Evolutionary conservation across 2,888 invertebrate genomes (phyloP), one percentile per base, ranked within the genome.

Genomic region (Dysmachus trigonus): DNA sequence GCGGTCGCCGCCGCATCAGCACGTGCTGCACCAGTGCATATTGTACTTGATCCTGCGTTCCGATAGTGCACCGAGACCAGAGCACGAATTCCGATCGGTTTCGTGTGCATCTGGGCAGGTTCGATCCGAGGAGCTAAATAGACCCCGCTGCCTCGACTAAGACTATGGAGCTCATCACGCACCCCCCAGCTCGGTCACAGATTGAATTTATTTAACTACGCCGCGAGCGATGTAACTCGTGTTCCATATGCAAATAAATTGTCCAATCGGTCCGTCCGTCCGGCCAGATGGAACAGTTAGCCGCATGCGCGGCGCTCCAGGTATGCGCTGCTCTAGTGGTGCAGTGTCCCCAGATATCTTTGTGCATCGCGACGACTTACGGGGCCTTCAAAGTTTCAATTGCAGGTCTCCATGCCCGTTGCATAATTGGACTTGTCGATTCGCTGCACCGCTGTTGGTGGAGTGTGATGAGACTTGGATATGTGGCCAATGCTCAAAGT

Each of bases 1-100:
- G n/a, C n/a, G 38, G 2, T 38, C 38, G 27, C 10, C 62, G 22
- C 22, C 62, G 41, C 41, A 79, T 71, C 38, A 86, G 81, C 86
- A 87, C 87, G 87, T 82, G 87, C 85, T 62, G n/a, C 47, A 51
- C 79, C 53, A 77, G 81, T 87, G 87, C 85, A 87, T 87, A 87
- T 87, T 87, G 87, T 85, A 87, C 87, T 87, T 85, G 87, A 87
- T 87, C 81, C 83, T 82, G 35, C 41, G 53, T 72, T 72, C 85
- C 76, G 87, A 87, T 87, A 85, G 30, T 27, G 10, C 83, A 27
- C 41, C 73, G 33, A 8, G 31, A 8, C 53, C 79, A 15, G 27
- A 38, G 7, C 22, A 73, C 73, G 73, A 31, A 73, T 22, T n/a
- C 22, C 10, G 35, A 35, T 76, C 22, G 62, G 27, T 22, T 22